These are phyloP conservation scores for Paracanthobrama guichenoti DNA, from an alignment of 2,113 vertebrate species.

Conservation along the genomic window DNA sequence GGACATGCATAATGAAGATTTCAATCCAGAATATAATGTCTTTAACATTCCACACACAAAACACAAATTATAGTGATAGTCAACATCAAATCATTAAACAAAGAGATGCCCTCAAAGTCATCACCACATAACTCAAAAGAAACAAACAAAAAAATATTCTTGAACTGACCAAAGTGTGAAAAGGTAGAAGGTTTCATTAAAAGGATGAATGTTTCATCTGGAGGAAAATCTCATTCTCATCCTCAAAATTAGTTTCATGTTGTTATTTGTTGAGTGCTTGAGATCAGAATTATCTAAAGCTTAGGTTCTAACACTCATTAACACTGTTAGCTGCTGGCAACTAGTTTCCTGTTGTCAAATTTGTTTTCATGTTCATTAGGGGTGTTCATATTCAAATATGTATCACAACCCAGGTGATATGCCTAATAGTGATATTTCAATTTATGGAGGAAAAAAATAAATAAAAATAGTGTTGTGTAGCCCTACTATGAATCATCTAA, in stretches of 20 bases:
- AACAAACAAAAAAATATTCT: background rate
- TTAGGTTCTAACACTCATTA: background rate
- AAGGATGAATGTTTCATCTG: too few relatives aligned
- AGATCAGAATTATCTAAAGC: background rate
- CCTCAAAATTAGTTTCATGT: background rate
- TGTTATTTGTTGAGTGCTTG: background rate
- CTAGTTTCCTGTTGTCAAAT: background rate
- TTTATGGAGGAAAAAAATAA: too few relatives aligned
- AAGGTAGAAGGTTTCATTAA: too few relatives aligned
- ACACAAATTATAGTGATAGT: background rate
- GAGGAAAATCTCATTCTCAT: background rate
- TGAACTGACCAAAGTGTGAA: too few relatives aligned
- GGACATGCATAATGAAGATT: background rate
- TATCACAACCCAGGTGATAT: background rate
- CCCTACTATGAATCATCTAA: background rate
- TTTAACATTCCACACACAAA: background rate
- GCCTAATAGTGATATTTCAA: background rate
- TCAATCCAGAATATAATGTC: background rate
- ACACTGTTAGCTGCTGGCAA: background rate
- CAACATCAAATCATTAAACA: background rate
- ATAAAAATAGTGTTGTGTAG: too few relatives aligned
- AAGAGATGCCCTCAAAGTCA: slow-evolving; percentile 1
- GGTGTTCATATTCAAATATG: background rate
- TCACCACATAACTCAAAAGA: background rate
- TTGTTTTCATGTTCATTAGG: background rate